Evolutionary conservation across 2,888 invertebrate species (phyloP).

Genomic region (Teleiodes luculella): DNA sequence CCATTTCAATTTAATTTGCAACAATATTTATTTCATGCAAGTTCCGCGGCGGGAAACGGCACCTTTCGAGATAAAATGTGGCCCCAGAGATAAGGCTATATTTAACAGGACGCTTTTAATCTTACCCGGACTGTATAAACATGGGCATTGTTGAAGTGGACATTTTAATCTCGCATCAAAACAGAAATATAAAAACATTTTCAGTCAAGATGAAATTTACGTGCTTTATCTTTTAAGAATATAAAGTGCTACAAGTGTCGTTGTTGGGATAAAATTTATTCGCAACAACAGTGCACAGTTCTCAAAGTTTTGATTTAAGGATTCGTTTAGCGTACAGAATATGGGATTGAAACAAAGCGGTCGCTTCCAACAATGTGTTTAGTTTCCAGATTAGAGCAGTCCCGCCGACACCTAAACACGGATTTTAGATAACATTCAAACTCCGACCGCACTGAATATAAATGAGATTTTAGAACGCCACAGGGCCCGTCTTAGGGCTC

Average conservation of each 20-base stretch:
- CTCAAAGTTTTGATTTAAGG: slow-evolving; percentile 35
- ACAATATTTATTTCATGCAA: slow-evolving; percentile 15
- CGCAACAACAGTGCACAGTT: slow-evolving; percentile 29
- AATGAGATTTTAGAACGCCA: slow-evolving; percentile 73
- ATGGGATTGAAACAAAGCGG: slow-evolving; percentile 62
- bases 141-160: slow-evolving; percentile 23
- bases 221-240: slow-evolving; percentile 4
- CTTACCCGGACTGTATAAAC: slow-evolving; percentile 38
- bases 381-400: slow-evolving; percentile 75
- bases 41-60: slow-evolving; percentile 22
- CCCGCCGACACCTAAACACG: slow-evolving; percentile 77
- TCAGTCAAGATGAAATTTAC: not conserved
- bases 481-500: slow-evolving; percentile 62
- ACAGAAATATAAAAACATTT: slow-evolving; percentile 14
- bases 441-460: slow-evolving; percentile 75
- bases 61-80: slow-evolving; percentile 26
- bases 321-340: slow-evolving; percentile 44
- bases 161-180: slow-evolving; percentile 18
- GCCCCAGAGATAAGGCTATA: slow-evolving; percentile 25
- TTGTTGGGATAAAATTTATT: slow-evolving; percentile 11
- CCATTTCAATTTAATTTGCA: slow-evolving; percentile 16
- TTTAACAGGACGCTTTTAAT: slow-evolving; percentile 34
- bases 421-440: slow-evolving; percentile 79
- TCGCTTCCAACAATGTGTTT: slow-evolving; percentile 73
- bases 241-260: not conserved